Evolutionary conservation across 2,888 invertebrate genomes (phyloP), one percentile per base, ranked within the genome.

Genomic region (Aradus depressus): DNA sequence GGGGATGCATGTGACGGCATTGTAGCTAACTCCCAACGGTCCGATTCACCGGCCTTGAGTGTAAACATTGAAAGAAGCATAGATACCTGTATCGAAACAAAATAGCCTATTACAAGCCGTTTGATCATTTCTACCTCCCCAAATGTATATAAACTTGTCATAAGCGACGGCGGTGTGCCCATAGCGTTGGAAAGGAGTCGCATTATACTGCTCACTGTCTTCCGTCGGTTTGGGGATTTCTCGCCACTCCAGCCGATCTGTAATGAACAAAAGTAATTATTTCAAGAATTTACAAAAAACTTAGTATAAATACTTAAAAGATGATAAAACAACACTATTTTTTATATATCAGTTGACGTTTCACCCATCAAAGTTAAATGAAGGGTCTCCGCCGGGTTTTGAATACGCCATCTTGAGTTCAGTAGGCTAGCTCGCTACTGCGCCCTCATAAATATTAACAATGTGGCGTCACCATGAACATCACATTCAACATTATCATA

Each of bases 81-180:
- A n/a, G n/a, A n/a, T 50, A 76, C 75, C 66, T 8, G 85, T 81
- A 67, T 92, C 80, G 65, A 87, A 93, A 62, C 84, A 80, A 63
- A 81, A 89, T 0, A 95, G 72, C 21, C 75, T 76, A 62, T 84
- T 83, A 68, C 88, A 90, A 4, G 88, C 81, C 25, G 78, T 76
- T 60, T 76, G 76, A 66, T 93, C 91, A 66, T 92, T 92, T 57
- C 92, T 74, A 2, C 93, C 93, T 44, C 95, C 93, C 90, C 91
- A 95, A 62, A 95, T 76, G 64, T 84, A 89, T 12, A 86, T 80
- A 67, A 80, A 81, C 39, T 82, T 76, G 32, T 77, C 76, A 65
- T 84, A 82, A 0, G 80, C 79, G 2, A 90, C 85, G 41, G 85
- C 85, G n/a, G 92, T 86, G 66, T 95, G 93, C 0, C 93, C 93